Conservation (phyloP, 2,797 vertebrate genomes). For the Argyrosomus regius region DNA sequence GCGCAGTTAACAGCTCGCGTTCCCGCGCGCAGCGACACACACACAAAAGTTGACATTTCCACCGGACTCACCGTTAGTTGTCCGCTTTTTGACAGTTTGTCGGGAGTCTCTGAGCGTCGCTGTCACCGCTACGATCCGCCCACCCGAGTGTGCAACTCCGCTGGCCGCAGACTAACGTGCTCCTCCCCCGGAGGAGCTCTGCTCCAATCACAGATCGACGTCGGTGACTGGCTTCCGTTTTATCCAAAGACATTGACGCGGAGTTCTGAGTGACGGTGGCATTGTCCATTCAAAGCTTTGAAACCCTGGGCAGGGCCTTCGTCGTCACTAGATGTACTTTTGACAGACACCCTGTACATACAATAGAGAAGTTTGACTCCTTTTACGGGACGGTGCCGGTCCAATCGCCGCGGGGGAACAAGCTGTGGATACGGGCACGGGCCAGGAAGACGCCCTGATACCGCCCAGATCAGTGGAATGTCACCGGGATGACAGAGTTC, state of each 20-base stretch:
- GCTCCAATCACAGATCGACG: slow-evolving; percentile 59
- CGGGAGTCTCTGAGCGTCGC: slow-evolving; percentile 77
- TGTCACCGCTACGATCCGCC: slow-evolving; percentile 84
- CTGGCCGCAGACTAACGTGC: slow-evolving; percentile 33
- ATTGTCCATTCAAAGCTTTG: slow-evolving; percentile 28
- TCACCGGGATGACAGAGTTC: slow-evolving; percentile 35
- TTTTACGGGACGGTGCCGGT: slow-evolving; percentile 78
- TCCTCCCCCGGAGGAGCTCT: slow-evolving; percentile 28
- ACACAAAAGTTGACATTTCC: slow-evolving; percentile 3
- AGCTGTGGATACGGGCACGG: slow-evolving; percentile 43
- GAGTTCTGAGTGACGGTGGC: fast-evolving
- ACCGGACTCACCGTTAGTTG: slow-evolving; percentile 82
- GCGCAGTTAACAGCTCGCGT: neutral
- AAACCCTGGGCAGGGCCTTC: neutral
- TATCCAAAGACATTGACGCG: slow-evolving; percentile 38
- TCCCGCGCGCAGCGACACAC: neutral
- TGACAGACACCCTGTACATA: slow-evolving; percentile 75
- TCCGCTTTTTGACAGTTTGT: slow-evolving; percentile 82
- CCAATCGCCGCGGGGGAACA: slow-evolving; percentile 68
- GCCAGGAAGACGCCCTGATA: slow-evolving; percentile 66
- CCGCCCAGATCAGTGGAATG: slow-evolving; percentile 58
- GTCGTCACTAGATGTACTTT: slow-evolving; percentile 57
- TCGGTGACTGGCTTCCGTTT: neutral
- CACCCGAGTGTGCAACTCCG: slow-evolving; percentile 70
- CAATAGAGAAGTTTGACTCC: slow-evolving; percentile 83